Base-by-base conservation (phyloP, 2,797 vertebrate species). In the Eulemur rubriventer region DNA sequence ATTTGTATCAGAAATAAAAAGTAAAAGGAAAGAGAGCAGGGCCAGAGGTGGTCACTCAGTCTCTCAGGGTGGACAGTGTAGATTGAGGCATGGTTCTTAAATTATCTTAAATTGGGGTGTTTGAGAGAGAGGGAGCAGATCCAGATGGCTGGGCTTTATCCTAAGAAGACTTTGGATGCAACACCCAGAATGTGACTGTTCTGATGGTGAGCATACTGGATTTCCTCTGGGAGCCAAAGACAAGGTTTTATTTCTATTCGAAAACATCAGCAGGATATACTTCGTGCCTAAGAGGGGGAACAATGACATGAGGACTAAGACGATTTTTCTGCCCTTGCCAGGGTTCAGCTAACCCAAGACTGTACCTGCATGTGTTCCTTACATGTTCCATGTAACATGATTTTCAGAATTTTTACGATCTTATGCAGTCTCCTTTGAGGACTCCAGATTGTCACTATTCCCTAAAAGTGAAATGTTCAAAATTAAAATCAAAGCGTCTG, bases 1-100 rank as follows among this genome's bases (percentile, higher is more conserved):
- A 97, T 95, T 97, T 95, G 80, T 72, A 59, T 14, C 22, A 4
- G 7, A 72, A 75, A 86, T 63, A 91, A 84, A 38, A 69, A 20
- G 33, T 35, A 20, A 65, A 73, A 85, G 41, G 67, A 57, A 91
- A 43, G 69, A 33, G 30, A 89, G 38, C 4, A 61, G 10, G 96
- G 88, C 95, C 89, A 88, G 86, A 97, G 33, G 33, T 26, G 41
- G 84, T 26, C 48, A 55, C 18, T 35, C 50, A 59, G 30, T 82
- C 2, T 41, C 65, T 80, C 4, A 10, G n/a, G 85, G 8, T 35
- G 57, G 35, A 79, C 57, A 72, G 22, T 11, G 6, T 78, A 89
- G 57, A 87, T 17, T 35, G 18, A 92, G 35, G 33, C 2, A 26
- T 12, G 8, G 48, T 63, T 96, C 6, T 89, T 86, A 82, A 72